phyloP scores from a whole-genome alignment of 1,140 invertebrate species.

The Triops longicaudatus region DNA sequence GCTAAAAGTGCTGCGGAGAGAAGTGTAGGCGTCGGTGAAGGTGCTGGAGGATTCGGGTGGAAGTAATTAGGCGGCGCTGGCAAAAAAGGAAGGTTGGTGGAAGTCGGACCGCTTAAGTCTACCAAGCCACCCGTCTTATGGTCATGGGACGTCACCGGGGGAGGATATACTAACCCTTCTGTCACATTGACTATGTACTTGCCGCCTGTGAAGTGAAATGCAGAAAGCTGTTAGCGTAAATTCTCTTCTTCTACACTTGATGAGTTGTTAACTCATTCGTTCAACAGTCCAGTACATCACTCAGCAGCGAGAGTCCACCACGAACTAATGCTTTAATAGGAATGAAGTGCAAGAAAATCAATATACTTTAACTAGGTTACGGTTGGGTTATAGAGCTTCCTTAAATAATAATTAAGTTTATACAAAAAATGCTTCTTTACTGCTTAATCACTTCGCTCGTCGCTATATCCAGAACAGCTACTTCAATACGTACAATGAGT shows the following conservation, averaged over 20 bases:
- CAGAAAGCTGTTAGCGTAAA: background rate
- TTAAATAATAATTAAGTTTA: too few relatives aligned
- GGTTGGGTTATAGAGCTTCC: too few relatives aligned
- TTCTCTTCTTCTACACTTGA: background rate
- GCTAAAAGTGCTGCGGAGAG: background rate
- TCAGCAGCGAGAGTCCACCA: too few relatives aligned
- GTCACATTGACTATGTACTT: background rate
- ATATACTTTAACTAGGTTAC: too few relatives aligned
- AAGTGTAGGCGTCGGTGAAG: background rate
- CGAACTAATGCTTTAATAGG: too few relatives aligned
- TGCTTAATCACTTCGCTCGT: too few relatives aligned
- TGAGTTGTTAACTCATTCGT: too few relatives aligned
- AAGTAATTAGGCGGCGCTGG: background rate
- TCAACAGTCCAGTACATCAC: too few relatives aligned
- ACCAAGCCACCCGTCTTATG: background rate
- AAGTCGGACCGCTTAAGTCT: background rate
- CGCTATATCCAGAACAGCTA: too few relatives aligned
- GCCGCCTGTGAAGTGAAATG: background rate
- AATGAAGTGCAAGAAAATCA: too few relatives aligned
- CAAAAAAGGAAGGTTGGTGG: background rate
- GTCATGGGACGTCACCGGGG: background rate
- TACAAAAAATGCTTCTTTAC: too few relatives aligned
- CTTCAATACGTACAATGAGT: too few relatives aligned
- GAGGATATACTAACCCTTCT: background rate
- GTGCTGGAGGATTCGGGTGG: constrained; percentile 10